These are phyloP conservation scores for Leucozona laternaria DNA, from an alignment of 2,888 invertebrate genomes.

Conservation along the genomic window DNA sequence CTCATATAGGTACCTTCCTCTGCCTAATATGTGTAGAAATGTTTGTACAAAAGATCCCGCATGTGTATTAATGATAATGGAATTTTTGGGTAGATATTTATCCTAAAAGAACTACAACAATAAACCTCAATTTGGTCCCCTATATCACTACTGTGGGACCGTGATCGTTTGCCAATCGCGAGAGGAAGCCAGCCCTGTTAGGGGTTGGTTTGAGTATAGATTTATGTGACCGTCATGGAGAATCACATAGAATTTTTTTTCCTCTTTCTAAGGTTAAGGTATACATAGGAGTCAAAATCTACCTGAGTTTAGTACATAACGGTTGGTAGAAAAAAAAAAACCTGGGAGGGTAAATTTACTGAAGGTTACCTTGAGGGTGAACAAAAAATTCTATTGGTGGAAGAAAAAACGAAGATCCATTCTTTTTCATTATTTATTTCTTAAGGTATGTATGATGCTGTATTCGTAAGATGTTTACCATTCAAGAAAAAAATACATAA, in stretches of 20 bases:
- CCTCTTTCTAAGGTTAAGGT: neutral
- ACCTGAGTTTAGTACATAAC: constrained; percentile 33
- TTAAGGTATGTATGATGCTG: neutral
- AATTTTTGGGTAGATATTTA: constrained; percentile 34
- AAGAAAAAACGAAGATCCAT: neutral
- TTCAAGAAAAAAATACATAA: neutral
- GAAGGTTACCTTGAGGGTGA: constrained; percentile 4
- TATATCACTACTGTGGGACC: neutral
- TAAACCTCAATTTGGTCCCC: constrained; percentile 7
- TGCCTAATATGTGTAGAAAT: neutral
- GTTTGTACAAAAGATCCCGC: constrained; percentile 40
- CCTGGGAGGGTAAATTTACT: constrained; percentile 55
- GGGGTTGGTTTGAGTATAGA: constrained; percentile 50
- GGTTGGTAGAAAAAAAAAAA: constrained; percentile 46
- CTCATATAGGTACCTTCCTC: neutral
- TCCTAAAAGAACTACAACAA: neutral
- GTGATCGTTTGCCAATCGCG: constrained; percentile 64
- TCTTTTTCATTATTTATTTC: constrained; percentile 5
- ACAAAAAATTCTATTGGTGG: constrained; percentile 59
- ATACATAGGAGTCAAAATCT: constrained; percentile 6
- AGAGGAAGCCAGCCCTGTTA: constrained; percentile 29
- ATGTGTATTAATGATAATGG: constrained; percentile 41
- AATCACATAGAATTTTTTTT: constrained; percentile 26
- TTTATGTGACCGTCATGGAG: constrained; percentile 55
- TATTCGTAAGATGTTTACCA: neutral